Evolutionary conservation across 92 coral and sea anemone species (phyloP), one percentile per base, ranked within the genome.

Genomic region (Parazoanthus atlanticus): DNA sequence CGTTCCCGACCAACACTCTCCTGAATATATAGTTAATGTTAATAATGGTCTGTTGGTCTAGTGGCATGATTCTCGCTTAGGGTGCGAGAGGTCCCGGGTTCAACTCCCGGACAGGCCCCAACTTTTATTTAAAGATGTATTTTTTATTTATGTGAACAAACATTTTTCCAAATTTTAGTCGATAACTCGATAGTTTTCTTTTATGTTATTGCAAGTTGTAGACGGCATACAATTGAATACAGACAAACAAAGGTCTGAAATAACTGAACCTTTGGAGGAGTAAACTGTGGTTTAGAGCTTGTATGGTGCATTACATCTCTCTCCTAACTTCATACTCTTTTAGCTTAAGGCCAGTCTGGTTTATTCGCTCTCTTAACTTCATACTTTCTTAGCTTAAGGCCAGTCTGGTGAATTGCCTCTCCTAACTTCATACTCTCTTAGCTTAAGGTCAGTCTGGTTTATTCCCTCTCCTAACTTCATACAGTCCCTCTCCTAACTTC

Each of bases 61-160:
- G 95, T 82, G 98, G 94, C 89, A 91, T 91, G 93, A 95, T 93
- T 93, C 96, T 95, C 94, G 96, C 96, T 93, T 95, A 90, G 94
- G 98, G 98, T 95, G 95, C 96, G 96, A 95, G 98, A 95, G 96
- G 96, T 95, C 96, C 94, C 93, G 95, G 96, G 98, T 95, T 93
- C 98, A 76, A 95, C 91, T 95, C 98, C 96, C 98, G 98, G 56
- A 49, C 56, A 49, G 56, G 56, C 56, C 56, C 56, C 16, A 49
- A 1, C 17, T 49, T 8, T 1, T 43, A 2, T 43, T 43, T 43
- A 6, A 0, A 43, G 49, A 43, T 36, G 40, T 36, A 36, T n/a
- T 36, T 36, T 36, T 36, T 36, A 36, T 36, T 36, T n/a, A n/a
- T 43, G 49, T 43, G 6, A 43, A 6, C 8, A 43, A 43, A 43